Conservation (phyloP, 2,113 vertebrate genomes). For the Misgurnus mizolepis region DNA sequence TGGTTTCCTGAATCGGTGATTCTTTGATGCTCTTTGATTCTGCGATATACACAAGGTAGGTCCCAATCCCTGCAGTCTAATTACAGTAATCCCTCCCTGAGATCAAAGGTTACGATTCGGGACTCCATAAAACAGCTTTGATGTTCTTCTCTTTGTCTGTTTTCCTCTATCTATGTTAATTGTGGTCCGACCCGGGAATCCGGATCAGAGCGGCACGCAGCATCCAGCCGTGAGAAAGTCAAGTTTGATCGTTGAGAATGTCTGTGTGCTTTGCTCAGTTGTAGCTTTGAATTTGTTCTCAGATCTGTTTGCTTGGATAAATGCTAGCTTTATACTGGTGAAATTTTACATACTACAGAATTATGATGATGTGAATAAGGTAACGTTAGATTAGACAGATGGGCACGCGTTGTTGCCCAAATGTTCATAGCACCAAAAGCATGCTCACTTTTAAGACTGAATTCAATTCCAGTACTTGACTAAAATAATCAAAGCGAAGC, state of each 20-base stretch:
- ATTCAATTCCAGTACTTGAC: background rate
- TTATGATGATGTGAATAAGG: background rate
- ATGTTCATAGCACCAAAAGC: background rate
- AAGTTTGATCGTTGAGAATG: constrained; percentile 10
- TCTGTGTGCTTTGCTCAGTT: background rate
- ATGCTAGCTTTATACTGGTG: background rate
- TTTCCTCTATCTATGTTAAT: constrained; percentile 23
- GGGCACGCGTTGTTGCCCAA: background rate
- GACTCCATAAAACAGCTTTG: constrained; percentile 46
- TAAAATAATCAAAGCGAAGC: constrained; percentile 13
- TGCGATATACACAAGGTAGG: background rate
- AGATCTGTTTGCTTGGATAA: background rate
- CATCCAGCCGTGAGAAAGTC: constrained; percentile 14
- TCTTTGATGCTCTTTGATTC: background rate
- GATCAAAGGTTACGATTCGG: constrained; percentile 38
- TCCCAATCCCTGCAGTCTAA: constrained; percentile 17
- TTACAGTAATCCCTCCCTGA: constrained; percentile 36
- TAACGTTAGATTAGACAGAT: background rate
- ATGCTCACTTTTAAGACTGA: background rate
- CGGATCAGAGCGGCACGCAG: constrained; percentile 4
- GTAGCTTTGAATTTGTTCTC: background rate
- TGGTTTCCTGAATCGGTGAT: constrained; percentile 9
- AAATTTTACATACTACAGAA: background rate
- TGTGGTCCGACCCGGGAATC: background rate
- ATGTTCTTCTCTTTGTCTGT: constrained; percentile 21